A percentile compares a stretch with the other conserved stretches of the same genome.
Conservation (phyloP, 2,888 invertebrate species). For the Agrotis clavis region DNA sequence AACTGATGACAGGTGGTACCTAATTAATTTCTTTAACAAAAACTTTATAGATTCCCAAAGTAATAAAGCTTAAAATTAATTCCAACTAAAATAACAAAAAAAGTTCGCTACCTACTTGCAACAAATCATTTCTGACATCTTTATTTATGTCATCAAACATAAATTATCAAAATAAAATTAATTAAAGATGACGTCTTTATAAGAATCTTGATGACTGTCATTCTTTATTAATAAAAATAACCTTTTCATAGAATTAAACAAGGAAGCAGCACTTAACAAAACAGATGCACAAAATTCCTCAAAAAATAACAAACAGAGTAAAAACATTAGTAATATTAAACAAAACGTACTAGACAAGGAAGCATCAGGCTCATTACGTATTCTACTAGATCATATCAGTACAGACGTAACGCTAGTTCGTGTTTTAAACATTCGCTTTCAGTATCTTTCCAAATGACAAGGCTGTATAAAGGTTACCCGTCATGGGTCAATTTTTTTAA, state of each 20-base stretch:
- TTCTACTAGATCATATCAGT: conserved; percentile 65
- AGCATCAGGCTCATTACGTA: conserved; percentile 63
- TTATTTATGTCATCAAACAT: conserved; percentile 9
- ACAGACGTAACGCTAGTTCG: conserved; percentile 59
- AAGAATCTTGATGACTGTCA: conserved; percentile 19
- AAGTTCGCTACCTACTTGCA: neutral
- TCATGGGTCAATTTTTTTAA: conserved; percentile 53
- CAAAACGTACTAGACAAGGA: conserved; percentile 63
- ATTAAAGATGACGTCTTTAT: conserved; percentile 8
- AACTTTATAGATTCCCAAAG: neutral
- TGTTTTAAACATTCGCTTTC: conserved; percentile 68
- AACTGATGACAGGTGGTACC: neutral
- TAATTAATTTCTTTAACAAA: neutral
- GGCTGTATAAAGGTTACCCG: conserved; percentile 71
- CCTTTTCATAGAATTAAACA: conserved; percentile 31
- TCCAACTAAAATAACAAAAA: conserved; percentile 1
- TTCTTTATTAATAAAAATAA: conserved; percentile 33
- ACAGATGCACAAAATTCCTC: conserved; percentile 50
- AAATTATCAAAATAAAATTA: conserved; percentile 7
- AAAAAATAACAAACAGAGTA: conserved; percentile 41
- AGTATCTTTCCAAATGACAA: conserved; percentile 72
- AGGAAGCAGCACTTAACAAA: conserved; percentile 48
- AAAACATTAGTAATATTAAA: conserved; percentile 44
- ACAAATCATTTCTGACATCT: conserved; percentile 24
- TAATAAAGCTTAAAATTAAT: conserved; percentile 4